Percentiles rank a stretch among this genome's conserved stretches.
These are phyloP conservation scores for Urocyon cinereoargenteus DNA, from an alignment of 2,797 vertebrate genomes.

Conservation along the genomic window DNA sequence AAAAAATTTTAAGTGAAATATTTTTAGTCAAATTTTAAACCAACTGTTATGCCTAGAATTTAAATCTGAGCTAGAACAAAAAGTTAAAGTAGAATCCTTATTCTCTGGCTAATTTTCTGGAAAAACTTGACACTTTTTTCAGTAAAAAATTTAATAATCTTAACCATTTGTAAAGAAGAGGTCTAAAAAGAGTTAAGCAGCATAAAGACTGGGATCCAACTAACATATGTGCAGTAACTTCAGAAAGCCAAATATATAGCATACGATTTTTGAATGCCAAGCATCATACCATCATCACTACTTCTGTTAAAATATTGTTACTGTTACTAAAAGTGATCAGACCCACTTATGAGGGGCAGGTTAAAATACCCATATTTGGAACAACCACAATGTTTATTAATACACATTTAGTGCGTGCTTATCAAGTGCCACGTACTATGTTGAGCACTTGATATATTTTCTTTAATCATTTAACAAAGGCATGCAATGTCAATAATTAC, in stretches of 20 bases:
- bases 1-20: conserved; percentile 58
- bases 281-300: not conserved
- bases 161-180: not conserved
- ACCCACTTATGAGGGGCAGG: not conserved
- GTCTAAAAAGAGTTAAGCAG: not conserved
- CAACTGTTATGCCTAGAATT: not conserved
- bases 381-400: not conserved
- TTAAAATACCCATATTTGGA: conserved; percentile 9
- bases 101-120: not conserved
- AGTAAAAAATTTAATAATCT: conserved; percentile 27
- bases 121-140: not conserved
- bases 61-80: conserved; percentile 32
- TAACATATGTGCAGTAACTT: not conserved
- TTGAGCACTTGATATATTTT: not conserved
- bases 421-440: not conserved
- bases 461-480: not conserved
- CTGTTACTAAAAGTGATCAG: not conserved
- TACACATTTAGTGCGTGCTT: not conserved
- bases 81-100: not conserved
- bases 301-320: conserved; percentile 10
- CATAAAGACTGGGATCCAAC: not conserved
- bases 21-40: conserved; percentile 54
- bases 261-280: not conserved
- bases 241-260: not conserved
- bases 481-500: not conserved